Conservation (phyloP, 2,888 invertebrate species). For the Parelbella ahira region DNA sequence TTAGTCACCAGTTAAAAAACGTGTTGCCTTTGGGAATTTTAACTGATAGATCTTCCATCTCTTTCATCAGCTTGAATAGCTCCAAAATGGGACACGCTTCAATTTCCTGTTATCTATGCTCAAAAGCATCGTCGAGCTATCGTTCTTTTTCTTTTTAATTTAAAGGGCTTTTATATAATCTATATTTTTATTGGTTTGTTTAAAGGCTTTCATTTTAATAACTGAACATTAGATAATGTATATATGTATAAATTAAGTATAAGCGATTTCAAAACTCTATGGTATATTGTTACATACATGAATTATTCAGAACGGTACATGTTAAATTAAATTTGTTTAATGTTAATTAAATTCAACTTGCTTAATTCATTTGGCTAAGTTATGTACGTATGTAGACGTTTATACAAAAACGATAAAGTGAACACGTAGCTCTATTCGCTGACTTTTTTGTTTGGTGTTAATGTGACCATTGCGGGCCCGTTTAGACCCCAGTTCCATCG, state of each 20-base stretch:
- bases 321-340: too few relatives aligned
- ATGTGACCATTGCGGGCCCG: constrained; percentile 3
- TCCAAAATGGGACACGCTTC: constrained; percentile 20
- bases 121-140: constrained; percentile 7
- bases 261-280: too few relatives aligned
- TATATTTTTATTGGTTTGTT: too few relatives aligned
- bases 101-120: constrained; percentile 20
- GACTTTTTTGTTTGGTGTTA: constrained; percentile 12
- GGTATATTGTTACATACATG: too few relatives aligned
- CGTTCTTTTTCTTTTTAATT: constrained; percentile 4
- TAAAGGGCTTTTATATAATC: not conserved
- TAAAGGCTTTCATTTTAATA: too few relatives aligned
- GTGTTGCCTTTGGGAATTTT: constrained; percentile 58
- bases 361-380: not conserved
- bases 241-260: too few relatives aligned
- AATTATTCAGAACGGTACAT: too few relatives aligned
- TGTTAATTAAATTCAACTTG: too few relatives aligned
- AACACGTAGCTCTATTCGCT: constrained; percentile 11
- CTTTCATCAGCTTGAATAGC: constrained; percentile 16
- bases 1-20: constrained; percentile 49
- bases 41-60: constrained; percentile 49
- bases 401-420: constrained; percentile 1
- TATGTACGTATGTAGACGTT: not conserved
- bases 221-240: too few relatives aligned
- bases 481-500: constrained; percentile 2